Evolutionary conservation across 2,888 invertebrate genomes (phyloP), one percentile per base, ranked within the genome.

Genomic region (Rotaria macrura): DNA sequence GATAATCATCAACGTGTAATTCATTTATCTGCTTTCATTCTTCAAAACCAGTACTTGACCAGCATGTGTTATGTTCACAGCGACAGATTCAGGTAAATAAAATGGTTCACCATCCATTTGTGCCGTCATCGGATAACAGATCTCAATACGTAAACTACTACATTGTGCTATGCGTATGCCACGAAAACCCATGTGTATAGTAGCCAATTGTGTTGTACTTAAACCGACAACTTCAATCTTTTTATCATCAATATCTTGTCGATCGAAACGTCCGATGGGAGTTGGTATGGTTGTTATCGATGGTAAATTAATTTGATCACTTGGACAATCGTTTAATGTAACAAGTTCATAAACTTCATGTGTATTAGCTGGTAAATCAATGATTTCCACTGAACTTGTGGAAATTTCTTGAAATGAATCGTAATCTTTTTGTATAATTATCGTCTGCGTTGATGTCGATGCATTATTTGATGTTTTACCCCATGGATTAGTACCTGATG

Each of bases 401-500:
- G 79, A 79, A n/a, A 79, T 79, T 40, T 79, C 43, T 43, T 79
- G 43, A 43, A 14, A 79, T 43, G 79, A 79, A 79, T 43, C 79
- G 43, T 23, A 43, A 79, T 79, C 79, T 79, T 43, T 40, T 65
- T 65, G 65, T 34, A 65, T 65, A 34, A 65, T 65, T 2, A 65
- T 65, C 20, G 65, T 65, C 7, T 65, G 65, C 2, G 65, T 34
- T 17, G 65, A 65, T 25, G 84, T 12, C 20, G 47, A 84, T 10
- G 52, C 34, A 79, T 52, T 84, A 55, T 72, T 40, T 12, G 38
- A 38, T 34, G 84, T 84, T 83, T 55, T 85, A 55, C 86, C 86
- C 86, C 86, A 86, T 57, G 86, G 86, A 84, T 86, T 86, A 29
- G 84, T 84, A 14, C 86, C 86, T 49, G 84, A 84, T 79, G 79